Evolutionary conservation across 2,113 vertebrate genomes (phyloP).

Genomic region (Pelodiscus sinensis): DNA sequence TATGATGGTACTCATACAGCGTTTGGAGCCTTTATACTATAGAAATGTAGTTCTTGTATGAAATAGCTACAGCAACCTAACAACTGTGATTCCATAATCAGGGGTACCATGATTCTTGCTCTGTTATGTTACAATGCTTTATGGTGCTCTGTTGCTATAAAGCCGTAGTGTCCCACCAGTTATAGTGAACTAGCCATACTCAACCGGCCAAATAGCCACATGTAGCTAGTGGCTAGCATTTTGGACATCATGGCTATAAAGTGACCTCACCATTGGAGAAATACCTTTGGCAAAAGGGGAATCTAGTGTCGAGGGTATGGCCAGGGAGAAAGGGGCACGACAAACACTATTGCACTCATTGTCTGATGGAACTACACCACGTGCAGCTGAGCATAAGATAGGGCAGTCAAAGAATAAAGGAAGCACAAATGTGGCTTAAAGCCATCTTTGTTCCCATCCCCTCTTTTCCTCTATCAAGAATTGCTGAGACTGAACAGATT

Average conservation of each 20-base stretch:
- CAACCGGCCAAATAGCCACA: too few species aligned
- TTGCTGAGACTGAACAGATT: not conserved
- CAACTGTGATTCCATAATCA: fast-evolving
- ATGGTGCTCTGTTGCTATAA: not conserved
- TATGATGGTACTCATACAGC: not conserved
- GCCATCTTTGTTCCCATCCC: not conserved
- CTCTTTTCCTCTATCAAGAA: not conserved
- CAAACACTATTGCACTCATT: not conserved
- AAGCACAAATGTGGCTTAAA: slow-evolving; percentile 28
- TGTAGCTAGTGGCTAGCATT: too few species aligned
- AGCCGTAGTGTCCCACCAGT: too few species aligned
- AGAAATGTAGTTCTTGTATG: not conserved
- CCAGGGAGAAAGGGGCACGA: not conserved
- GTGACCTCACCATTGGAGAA: not conserved
- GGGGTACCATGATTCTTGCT: fast-evolving
- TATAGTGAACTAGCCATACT: too few species aligned
- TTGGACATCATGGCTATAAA: too few species aligned
- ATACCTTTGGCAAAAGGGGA: not conserved
- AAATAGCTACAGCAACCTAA: fast-evolving
- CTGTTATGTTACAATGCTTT: not conserved
- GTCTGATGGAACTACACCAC: not conserved
- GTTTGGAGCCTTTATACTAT: not conserved
- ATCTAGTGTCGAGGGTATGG: not conserved
- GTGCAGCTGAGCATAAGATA: not conserved
- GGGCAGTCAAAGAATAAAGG: not conserved